Base-by-base conservation (phyloP, 1,140 invertebrate genomes). In the Eumeta japonica region DNA sequence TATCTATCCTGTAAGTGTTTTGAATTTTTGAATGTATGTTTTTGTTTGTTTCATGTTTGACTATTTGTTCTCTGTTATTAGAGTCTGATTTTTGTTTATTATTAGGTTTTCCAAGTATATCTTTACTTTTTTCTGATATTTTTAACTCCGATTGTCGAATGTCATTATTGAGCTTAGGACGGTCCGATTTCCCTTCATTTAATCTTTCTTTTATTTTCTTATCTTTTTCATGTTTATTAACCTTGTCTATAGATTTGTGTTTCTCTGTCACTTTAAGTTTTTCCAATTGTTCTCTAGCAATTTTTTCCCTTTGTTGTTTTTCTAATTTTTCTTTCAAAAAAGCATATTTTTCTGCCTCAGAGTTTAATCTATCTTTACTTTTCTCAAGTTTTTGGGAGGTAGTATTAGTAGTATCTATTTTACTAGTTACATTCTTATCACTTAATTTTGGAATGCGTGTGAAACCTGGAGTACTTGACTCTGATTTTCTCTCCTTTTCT, bases 391-490 rank as follows among this genome's bases (percentile, higher is more conserved):
- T 57, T 28, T 57, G 52, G 29, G 42, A 45, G 15, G 32, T 17
- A 39, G 39, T 57, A 62, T 58, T 14, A 48, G 27, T 45, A 15
- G 56, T 50, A 43, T 41, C 60, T 50, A 46, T 60, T 10, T 44
- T 33, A 42, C 38, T 54, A 28, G 12, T 46, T 37, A 43, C 29
- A 39, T 37, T 46, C 55, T 63, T 77, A 28, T 77, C 66, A 35
- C 58, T 61, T 11, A 77, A 18, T 68, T 81, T 80, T 20, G 77
- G 75, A 39, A 80, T 79, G 47, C 74, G 63, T 28, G 63, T 56
- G 41, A 70, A 58, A 10, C 51, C 49, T n/a, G n/a, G n/a, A n/a
- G n/a, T n/a, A 32, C 20, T 10, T 12, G 50, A n/a, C 41, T 67
- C 63, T 11, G 54, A 35, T 54, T 59, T 71, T 18, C 36, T 60